A percentile compares a stretch with the other conserved stretches of the same genome.
Evolutionary conservation across 2,113 vertebrate species (phyloP).

Genomic region (Thamnaconus septentrionalis): DNA sequence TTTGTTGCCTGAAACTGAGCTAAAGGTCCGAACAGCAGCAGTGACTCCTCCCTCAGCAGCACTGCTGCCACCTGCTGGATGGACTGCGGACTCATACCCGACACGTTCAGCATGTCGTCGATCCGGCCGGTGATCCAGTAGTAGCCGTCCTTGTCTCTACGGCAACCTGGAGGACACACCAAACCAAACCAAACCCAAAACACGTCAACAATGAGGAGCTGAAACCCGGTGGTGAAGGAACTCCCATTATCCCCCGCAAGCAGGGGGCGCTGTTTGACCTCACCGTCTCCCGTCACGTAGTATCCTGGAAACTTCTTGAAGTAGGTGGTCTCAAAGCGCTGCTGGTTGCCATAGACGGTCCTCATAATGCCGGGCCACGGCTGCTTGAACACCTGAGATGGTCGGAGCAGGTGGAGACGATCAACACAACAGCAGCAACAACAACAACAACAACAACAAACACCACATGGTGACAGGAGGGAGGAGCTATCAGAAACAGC

Average conservation of each 20-base stretch:
- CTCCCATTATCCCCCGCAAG: too few species aligned
- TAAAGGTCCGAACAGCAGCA: neutral
- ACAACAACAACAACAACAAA: too few species aligned
- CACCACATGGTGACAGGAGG: neutral
- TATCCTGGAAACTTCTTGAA: constrained; percentile 98
- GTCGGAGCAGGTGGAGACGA: neutral
- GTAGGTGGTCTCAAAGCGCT: constrained; percentile 88
- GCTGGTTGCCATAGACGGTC: constrained; percentile 87
- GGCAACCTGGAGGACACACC: constrained; percentile 79
- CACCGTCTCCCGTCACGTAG: constrained; percentile 96
- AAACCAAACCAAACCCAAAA: neutral
- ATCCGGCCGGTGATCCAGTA: constrained; percentile 98
- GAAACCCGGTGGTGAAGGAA: neutral
- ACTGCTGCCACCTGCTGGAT: neutral
- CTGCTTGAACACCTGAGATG: constrained; percentile 91
- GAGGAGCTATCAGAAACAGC: neutral
- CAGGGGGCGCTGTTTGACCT: constrained; percentile 18
- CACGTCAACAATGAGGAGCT: neutral
- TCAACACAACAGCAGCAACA: neutral
- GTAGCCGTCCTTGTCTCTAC: constrained; percentile 93
- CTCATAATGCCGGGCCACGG: constrained; percentile 99
- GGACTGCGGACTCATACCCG: constrained; percentile 78
- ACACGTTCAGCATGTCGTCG: constrained; percentile 98
- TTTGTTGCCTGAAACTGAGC: neutral
- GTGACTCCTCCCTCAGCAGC: too few species aligned